phyloP scores from a whole-genome alignment of 1,140 invertebrate species.

The Belonocnema kinseyi region DNA sequence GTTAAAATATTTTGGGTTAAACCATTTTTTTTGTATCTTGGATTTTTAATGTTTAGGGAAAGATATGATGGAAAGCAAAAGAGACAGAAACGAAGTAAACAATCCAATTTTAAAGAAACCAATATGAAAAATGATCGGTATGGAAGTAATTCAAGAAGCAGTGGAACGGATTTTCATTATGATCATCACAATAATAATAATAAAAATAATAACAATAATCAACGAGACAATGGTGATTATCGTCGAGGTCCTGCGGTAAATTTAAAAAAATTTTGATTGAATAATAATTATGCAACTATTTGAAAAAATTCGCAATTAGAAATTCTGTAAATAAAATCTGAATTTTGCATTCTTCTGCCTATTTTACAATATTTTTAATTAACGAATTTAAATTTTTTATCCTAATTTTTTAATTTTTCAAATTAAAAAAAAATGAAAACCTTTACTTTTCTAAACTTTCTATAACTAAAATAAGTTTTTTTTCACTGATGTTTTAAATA shows the following conservation, averaged over 20 bases:
- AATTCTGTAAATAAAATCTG: background rate
- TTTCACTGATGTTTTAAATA: background rate
- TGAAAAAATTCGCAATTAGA: background rate
- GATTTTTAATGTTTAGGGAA: conserved; percentile 23
- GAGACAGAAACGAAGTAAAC: conserved; percentile 38
- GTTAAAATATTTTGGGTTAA: conserved; percentile 1
- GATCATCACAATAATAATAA: conserved; percentile 15
- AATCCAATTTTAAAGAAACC: conserved; percentile 36
- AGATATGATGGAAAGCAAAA: conserved; percentile 45
- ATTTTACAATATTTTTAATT: too few species aligned
- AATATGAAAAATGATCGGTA: conserved; percentile 39
- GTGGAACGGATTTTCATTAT: conserved; percentile 38
- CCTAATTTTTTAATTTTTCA: background rate
- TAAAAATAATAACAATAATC: conserved; percentile 29
- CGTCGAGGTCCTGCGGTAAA: conserved; percentile 52
- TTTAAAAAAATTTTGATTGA: conserved; percentile 31
- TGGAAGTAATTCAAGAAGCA: conserved; percentile 38
- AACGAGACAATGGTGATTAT: conserved; percentile 43
- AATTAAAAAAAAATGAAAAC: background rate
- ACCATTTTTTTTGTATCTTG: too few species aligned
- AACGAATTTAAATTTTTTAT: too few species aligned
- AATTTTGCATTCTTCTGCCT: background rate
- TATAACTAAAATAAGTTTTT: too few species aligned
- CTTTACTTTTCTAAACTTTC: background rate
- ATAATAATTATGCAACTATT: too few species aligned